Percentiles rank a stretch among this genome's conserved stretches.
phyloP scores from a whole-genome alignment of 2,797 vertebrate species.

The Balearica regulorum region DNA sequence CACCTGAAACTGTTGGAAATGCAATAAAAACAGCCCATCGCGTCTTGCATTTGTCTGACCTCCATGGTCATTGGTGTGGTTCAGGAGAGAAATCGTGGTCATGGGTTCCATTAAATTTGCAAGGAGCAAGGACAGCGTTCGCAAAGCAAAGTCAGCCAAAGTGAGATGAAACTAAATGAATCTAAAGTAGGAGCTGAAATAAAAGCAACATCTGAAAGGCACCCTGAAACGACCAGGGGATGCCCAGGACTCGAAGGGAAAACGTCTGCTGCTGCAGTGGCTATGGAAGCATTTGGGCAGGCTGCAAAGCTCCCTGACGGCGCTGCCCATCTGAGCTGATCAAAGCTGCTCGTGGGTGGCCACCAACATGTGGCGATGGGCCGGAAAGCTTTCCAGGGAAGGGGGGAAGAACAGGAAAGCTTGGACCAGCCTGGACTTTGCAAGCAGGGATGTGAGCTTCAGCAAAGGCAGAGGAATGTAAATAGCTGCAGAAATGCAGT shows the following conservation, averaged over 20 bases:
- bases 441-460: neutral
- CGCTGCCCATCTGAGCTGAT: neutral
- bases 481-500: conserved; percentile 27
- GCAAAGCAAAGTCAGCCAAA: neutral
- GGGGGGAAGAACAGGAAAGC: neutral
- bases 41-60: neutral
- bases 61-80: accelerated
- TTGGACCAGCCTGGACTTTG: neutral
- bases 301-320: neutral
- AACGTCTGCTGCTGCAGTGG: neutral
- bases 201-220: neutral
- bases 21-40: neutral
- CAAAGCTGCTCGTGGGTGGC: conserved; percentile 24
- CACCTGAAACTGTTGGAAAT: neutral
- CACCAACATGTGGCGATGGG: neutral
- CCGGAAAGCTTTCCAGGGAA: neutral
- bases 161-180: neutral
- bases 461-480: conserved; percentile 29
- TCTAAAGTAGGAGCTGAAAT: neutral
- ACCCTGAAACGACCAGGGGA: neutral
- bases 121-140: neutral
- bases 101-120: neutral
- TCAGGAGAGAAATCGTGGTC: neutral
- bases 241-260: neutral
- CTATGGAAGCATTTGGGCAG: neutral